Conservation (phyloP, 2,888 invertebrate species). For the Leptura quadrifasciata region DNA sequence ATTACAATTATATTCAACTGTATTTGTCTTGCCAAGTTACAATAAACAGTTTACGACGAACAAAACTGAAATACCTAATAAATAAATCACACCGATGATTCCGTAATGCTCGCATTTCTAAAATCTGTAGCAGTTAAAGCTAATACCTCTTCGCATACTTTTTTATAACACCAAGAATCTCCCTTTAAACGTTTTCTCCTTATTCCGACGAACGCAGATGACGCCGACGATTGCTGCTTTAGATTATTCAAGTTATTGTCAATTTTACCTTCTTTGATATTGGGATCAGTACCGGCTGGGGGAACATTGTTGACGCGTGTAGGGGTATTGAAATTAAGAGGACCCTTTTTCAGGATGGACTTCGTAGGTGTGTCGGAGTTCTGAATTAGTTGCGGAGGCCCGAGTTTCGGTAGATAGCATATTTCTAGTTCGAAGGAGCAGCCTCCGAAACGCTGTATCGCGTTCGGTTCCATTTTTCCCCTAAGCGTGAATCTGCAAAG, state of each 20-base stretch:
- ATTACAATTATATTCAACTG: constrained; percentile 16
- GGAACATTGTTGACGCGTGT: constrained; percentile 9
- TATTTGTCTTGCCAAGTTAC: not conserved
- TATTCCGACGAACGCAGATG: constrained; percentile 76
- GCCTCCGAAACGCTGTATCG: constrained; percentile 64
- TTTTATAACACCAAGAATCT: constrained; percentile 88
- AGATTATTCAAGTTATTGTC: constrained; percentile 9
- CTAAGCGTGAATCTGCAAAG: constrained; percentile 79
- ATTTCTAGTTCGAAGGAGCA: constrained; percentile 85
- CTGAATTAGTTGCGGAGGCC: constrained; percentile 42
- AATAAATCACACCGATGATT: constrained; percentile 32
- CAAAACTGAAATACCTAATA: not conserved
- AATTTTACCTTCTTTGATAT: constrained; percentile 37
- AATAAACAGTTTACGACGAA: not conserved
- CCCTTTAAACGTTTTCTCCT: constrained; percentile 85
- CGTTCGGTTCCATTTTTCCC: constrained; percentile 78
- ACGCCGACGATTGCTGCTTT: constrained; percentile 13
- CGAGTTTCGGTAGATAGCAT: constrained; percentile 75
- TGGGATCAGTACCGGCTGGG: constrained; percentile 14
- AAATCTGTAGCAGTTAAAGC: constrained; percentile 74
- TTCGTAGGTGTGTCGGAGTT: constrained; percentile 62
- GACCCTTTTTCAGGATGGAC: constrained; percentile 62
- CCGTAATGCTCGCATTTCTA: constrained; percentile 46
- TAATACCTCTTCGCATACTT: constrained; percentile 84
- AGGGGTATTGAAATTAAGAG: constrained; percentile 48